Evolutionary conservation across 2,113 vertebrate genomes (phyloP).

Genomic region (Daboia siamensis): DNA sequence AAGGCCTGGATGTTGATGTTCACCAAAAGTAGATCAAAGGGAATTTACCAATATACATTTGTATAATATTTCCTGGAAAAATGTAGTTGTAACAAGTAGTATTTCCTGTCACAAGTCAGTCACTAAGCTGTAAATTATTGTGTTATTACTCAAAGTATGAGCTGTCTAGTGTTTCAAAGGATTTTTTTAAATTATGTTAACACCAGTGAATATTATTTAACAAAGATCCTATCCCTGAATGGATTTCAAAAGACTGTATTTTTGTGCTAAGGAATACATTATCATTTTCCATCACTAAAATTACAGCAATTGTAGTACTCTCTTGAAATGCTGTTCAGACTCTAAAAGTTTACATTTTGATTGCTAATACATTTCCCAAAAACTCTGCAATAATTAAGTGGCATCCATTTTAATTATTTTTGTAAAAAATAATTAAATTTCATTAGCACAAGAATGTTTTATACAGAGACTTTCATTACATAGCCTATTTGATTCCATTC

Average conservation of each 20-base stretch:
- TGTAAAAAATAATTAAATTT: not conserved
- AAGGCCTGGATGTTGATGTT: not conserved
- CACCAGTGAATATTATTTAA: constrained; percentile 32
- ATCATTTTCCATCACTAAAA: constrained; percentile 54
- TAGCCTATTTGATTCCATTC: constrained; percentile 1
- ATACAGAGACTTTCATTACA: constrained; percentile 3
- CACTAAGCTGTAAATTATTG: constrained; percentile 34
- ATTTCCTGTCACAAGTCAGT: constrained; percentile 31
- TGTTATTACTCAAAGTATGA: constrained; percentile 22
- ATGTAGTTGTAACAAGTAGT: constrained; percentile 11
- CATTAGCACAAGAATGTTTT: not conserved
- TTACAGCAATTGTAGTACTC: constrained; percentile 55
- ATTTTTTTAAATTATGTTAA: constrained; percentile 45
- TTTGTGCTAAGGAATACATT: constrained; percentile 44
- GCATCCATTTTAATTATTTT: not conserved
- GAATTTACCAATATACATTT: not conserved
- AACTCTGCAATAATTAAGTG: constrained; percentile 13
- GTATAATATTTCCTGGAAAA: not conserved
- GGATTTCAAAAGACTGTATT: constrained; percentile 34
- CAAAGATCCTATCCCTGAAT: constrained; percentile 45
- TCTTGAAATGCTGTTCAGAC: constrained; percentile 38
- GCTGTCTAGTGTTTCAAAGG: constrained; percentile 35
- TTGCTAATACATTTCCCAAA: constrained; percentile 37
- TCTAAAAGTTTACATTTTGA: constrained; percentile 42
- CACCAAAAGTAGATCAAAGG: not conserved